Evolutionary conservation across 2,113 vertebrate species (phyloP).

Genomic region (Oncorhynchus nerka): DNA sequence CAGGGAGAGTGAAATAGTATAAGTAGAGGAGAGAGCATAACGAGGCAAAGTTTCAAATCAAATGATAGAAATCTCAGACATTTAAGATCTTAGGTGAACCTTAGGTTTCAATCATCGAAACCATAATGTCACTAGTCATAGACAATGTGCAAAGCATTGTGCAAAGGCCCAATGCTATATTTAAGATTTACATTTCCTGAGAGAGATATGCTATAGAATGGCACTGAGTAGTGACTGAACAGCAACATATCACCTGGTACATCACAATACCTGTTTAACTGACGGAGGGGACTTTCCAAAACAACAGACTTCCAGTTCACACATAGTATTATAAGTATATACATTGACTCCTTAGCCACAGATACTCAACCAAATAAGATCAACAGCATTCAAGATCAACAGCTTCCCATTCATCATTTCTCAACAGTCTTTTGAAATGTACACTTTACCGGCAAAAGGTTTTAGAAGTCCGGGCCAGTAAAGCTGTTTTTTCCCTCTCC

Average conservation of each 20-base stretch:
- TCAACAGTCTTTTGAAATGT: conserved; percentile 1
- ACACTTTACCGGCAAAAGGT: conserved; percentile 17
- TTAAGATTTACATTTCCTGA: not conserved
- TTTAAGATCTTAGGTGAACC: not conserved
- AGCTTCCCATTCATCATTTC: not conserved
- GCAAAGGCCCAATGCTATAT: not conserved
- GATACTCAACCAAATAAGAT: conserved; percentile 7
- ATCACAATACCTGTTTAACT: conserved; percentile 33
- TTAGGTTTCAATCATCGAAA: not conserved
- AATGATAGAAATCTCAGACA: not conserved
- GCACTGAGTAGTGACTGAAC: not conserved
- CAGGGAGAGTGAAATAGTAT: not conserved
- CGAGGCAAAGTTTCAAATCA: not conserved
- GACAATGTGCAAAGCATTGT: not conserved
- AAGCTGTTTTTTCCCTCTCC: not conserved
- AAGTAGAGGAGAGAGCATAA: not conserved
- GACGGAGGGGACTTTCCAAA: conserved; percentile 8
- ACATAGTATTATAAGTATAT: not conserved
- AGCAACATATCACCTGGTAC: not conserved
- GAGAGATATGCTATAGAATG: not conserved
- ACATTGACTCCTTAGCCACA: not conserved
- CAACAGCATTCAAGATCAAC: conserved; percentile 8
- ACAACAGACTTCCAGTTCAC: not conserved
- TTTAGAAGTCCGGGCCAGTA: not conserved
- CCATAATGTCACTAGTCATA: not conserved